Conservation (phyloP, 92 coral and sea anemone species). For the Bergia puertoricense region DNA sequence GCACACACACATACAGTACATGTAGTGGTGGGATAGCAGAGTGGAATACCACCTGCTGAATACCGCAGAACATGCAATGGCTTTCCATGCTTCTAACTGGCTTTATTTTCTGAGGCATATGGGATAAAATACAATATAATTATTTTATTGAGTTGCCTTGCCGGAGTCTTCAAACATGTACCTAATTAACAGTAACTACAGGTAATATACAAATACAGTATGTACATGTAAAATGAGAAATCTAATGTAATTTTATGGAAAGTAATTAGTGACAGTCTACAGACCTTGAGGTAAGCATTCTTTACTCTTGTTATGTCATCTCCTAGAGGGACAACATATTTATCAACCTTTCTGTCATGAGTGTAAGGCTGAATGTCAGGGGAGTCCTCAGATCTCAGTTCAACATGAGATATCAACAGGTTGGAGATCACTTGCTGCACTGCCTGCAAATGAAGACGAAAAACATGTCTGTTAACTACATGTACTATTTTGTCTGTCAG, state of each 20-base stretch:
- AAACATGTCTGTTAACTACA: not conserved
- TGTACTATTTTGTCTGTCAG: not conserved
- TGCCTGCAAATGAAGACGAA: constrained; percentile 55
- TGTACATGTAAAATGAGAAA: not conserved
- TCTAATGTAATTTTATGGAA: not conserved
- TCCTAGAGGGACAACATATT: constrained; percentile 90
- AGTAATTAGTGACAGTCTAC: not conserved
- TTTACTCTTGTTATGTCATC: constrained; percentile 78
- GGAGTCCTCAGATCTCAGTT: constrained; percentile 94
- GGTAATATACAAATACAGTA: no score
- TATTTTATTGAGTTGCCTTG: no score
- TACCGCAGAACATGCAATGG: no score
- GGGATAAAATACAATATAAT: no score
- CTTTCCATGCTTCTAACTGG: no score
- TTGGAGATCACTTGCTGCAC: constrained; percentile 96
- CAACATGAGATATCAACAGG: constrained; percentile 88
- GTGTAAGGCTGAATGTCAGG: constrained; percentile 92
- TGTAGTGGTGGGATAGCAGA: no score
- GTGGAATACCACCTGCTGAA: no score
- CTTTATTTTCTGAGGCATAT: no score
- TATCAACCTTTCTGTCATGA: constrained; percentile 83
- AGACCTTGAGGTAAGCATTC: constrained; percentile 78
- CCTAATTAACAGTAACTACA: no score
- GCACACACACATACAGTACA: no score
- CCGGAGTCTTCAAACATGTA: no score